Percentiles rank a stretch among this genome's conserved stretches.
Evolutionary conservation across 1,140 invertebrate genomes (phyloP).

Genomic region (Drosophila repleta): DNA sequence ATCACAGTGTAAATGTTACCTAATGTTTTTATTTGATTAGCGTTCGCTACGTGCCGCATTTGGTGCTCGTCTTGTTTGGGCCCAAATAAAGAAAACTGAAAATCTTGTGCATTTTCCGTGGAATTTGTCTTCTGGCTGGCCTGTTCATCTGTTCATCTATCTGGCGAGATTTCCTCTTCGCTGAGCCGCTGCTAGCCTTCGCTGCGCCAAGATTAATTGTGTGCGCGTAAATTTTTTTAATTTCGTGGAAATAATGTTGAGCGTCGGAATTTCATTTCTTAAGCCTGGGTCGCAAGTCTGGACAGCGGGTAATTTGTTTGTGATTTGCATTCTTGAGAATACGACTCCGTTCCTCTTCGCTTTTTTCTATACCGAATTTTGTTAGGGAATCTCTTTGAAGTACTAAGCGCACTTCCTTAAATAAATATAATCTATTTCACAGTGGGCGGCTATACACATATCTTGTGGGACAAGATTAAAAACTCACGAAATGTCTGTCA

Average conservation of each 20-base stretch:
- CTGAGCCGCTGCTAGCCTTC: constrained; percentile 19
- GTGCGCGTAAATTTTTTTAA: constrained; percentile 80
- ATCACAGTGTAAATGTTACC: constrained; percentile 77
- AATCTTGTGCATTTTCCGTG: constrained; percentile 68
- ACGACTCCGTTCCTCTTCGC: background rate
- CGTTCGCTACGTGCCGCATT: constrained; percentile 75
- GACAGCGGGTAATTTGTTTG: constrained; percentile 56
- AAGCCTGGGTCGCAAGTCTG: constrained; percentile 9
- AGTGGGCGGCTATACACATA: too few relatives aligned
- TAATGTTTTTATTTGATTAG: constrained; percentile 82
- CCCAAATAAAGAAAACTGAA: constrained; percentile 15
- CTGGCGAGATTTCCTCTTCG: constrained; percentile 25
- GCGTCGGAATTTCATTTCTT: constrained; percentile 59
- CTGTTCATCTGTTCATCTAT: constrained; percentile 17
- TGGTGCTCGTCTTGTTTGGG: constrained; percentile 35
- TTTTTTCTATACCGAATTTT: background rate
- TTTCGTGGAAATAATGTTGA: constrained; percentile 75
- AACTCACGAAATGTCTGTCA: too few relatives aligned
- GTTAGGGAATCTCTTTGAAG: constrained; percentile 35
- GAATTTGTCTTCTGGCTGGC: constrained; percentile 47
- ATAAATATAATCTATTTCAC: background rate
- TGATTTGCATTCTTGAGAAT: constrained; percentile 49
- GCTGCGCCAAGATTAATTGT: constrained; percentile 70
- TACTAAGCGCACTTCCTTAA: background rate
- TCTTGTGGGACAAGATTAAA: too few relatives aligned